Evolutionary conservation across 2,888 invertebrate species (phyloP).

Genomic region (Mimumesa dahlbomi): DNA sequence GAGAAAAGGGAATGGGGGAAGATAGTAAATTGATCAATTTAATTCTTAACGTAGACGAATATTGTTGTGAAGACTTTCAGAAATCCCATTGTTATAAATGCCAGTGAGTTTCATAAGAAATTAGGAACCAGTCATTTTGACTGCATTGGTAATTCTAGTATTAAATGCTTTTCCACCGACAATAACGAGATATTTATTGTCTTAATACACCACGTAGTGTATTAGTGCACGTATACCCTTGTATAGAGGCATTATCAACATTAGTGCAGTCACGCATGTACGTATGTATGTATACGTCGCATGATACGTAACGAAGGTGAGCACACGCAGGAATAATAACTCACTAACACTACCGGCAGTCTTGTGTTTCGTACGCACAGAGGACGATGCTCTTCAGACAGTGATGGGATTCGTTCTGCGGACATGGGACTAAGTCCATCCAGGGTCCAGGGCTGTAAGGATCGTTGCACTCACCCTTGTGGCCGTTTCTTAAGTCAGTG

Average conservation of each 20-base stretch:
- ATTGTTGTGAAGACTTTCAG: neutral
- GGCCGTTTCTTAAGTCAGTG: constrained; percentile 57
- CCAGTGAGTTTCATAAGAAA: no score
- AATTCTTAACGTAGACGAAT: no score
- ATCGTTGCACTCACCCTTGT: constrained; percentile 68
- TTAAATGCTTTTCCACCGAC: no score
- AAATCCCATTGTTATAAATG: no score
- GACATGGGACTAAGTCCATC: constrained; percentile 62
- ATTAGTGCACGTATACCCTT: neutral
- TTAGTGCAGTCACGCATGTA: neutral
- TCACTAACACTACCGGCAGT: neutral
- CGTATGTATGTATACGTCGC: neutral
- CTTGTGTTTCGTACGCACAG: constrained; percentile 58
- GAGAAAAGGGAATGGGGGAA: no score
- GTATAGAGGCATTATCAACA: no score
- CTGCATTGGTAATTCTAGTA: no score
- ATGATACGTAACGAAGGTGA: neutral
- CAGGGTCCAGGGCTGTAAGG: constrained; percentile 61
- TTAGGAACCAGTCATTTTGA: no score
- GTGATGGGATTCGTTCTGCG: constrained; percentile 64
- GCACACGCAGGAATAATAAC: constrained; percentile 5
- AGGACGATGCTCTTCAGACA: constrained; percentile 68
- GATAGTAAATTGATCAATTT: no score
- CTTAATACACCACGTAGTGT: neutral
- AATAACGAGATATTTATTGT: constrained; percentile 7